Evolutionary conservation across 2,888 invertebrate species (phyloP), one percentile per base, ranked within the genome.

Genomic region (Eurytoma adleriae): DNA sequence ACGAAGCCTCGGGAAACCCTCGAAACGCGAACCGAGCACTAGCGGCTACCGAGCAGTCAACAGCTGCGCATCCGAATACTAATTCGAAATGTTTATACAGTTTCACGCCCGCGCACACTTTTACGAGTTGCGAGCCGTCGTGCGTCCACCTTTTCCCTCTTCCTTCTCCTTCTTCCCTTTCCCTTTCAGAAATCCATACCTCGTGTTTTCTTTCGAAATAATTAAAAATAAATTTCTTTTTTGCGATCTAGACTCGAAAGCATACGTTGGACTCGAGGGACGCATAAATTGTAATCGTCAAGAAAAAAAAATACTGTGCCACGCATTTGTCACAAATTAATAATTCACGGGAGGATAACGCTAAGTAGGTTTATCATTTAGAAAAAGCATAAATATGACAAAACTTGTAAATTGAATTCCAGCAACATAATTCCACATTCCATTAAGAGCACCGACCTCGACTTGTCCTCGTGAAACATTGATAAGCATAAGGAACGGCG

Each of bases 11-110:
- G 87, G 89, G 89, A 79, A 79, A 71, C 78, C 78, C 67, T 71
- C 48, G 69, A 74, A 72, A 66, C 48, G 73, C 61, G 59, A 73
- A 64, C 56, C 70, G 75, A 64, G 48, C 50, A 24, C 40, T 27
- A 27, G 40, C 62, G 27, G 27, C 69, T n/a, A 85, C 86, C 86
- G 86, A 87, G 86, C 86, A 86, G 87, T 89, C 89, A 88, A 88
- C 90, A 90, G 90, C 90, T 90, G 90, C 89, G 86, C 87, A 88
- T 89, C 87, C 87, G 89, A 90, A 90, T 90, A 89, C 89, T 90
- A 90, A 90, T 90, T 90, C 87, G 85, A 87, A 90, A 90, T 90
- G 88, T 89, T 90, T 89, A 89, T 89, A 89, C 88, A 89, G 87
- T 86, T 85, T 86, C 84, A 83, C 83, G 78, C 83, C 82, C 84